Percentiles rank a stretch among this genome's conserved stretches.
Evolutionary conservation across 1,140 invertebrate genomes (phyloP).

Genomic region (Cardiocondyla obscurior): DNA sequence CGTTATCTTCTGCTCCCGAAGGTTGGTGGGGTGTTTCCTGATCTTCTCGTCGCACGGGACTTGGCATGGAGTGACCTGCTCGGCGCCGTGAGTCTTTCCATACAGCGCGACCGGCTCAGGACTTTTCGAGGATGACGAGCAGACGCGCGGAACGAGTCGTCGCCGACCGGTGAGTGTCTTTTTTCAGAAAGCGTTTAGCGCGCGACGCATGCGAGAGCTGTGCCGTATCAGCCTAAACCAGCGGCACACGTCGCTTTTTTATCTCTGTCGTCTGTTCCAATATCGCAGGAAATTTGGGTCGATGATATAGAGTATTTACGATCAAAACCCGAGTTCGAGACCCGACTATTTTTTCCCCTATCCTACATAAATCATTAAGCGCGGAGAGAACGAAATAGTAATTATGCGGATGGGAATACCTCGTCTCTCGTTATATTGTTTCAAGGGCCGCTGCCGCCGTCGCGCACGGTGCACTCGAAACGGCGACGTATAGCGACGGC

Average conservation of each 20-base stretch:
- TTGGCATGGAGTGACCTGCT: conserved; percentile 53
- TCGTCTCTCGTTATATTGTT: not conserved
- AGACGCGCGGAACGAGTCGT: conserved; percentile 48
- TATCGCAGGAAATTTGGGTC: no score
- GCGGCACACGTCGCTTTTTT: no score
- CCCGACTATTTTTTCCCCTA: no score
- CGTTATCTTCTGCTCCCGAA: conserved; percentile 27
- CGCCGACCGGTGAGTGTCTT: conserved; percentile 51
- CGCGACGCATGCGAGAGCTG: not conserved
- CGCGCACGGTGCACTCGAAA: not conserved
- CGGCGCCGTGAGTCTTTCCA: conserved; percentile 50
- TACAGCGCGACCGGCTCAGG: conserved; percentile 37
- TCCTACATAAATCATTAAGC: not conserved
- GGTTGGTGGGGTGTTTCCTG: no score
- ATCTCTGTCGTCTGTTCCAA: no score
- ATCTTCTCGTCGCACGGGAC: conserved; percentile 1
- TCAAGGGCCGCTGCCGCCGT: conserved; percentile 1
- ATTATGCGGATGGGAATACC: not conserved
- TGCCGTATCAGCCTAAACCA: no score
- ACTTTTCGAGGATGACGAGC: conserved; percentile 60
- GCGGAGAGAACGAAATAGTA: not conserved
- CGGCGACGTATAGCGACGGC: not conserved
- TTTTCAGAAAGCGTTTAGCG: not conserved
- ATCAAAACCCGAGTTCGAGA: no score
- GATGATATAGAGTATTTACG: no score